phyloP scores from a whole-genome alignment of 2,113 vertebrate genomes.

The Antennarius striatus region DNA sequence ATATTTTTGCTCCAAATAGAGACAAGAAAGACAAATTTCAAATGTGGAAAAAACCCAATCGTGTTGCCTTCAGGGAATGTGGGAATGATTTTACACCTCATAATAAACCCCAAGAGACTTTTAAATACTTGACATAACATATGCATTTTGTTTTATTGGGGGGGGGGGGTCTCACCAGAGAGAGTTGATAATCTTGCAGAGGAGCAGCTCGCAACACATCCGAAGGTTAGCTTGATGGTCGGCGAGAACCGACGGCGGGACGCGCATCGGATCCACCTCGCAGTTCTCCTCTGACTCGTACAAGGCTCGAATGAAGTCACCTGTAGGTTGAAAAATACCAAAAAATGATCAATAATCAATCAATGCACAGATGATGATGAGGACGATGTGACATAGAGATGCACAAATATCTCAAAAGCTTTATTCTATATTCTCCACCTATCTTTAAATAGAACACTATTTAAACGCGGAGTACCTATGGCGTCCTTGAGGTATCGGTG shows the following conservation, averaged over 20 bases:
- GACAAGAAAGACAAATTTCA: not conserved
- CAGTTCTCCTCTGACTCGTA: constrained; percentile 99
- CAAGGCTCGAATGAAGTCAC: constrained; percentile 97
- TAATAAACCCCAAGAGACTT: too few relatives aligned
- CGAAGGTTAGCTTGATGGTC: constrained; percentile 98
- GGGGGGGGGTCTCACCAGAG: constrained; percentile 80
- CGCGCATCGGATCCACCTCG: constrained; percentile 96
- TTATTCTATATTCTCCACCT: not conserved
- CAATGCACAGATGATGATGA: not conserved
- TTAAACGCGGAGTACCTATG: constrained; percentile 82
- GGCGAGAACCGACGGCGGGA: constrained; percentile 88
- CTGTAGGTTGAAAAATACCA: constrained; percentile 63
- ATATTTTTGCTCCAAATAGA: not conserved
- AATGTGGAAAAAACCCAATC: not conserved
- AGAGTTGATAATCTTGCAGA: constrained; percentile 99
- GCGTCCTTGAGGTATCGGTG: constrained; percentile 99
- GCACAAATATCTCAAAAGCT: not conserved
- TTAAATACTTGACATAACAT: not conserved
- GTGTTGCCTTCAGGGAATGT: constrained; percentile 1
- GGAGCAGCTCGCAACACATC: constrained; percentile 96
- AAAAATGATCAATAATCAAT: not conserved
- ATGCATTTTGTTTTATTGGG: not conserved
- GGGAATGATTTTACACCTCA: not conserved
- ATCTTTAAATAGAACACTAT: not conserved
- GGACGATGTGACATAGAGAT: too few relatives aligned